These are phyloP conservation scores for Agrochola lota DNA, from an alignment of 2,888 invertebrate species.

Conservation along the genomic window DNA sequence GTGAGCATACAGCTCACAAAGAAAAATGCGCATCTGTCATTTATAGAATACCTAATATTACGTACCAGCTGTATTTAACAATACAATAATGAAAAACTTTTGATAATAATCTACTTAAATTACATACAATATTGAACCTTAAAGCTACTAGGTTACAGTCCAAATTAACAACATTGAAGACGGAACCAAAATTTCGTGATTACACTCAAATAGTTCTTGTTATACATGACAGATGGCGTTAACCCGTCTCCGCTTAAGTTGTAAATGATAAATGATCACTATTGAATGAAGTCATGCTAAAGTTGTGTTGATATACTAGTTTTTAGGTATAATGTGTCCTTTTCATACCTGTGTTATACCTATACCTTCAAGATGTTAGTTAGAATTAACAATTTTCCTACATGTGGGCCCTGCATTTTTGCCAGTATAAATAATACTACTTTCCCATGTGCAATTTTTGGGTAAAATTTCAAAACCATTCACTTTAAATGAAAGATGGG, in stretches of 20 bases:
- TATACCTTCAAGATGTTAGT: background rate
- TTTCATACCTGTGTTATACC: background rate
- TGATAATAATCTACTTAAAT: background rate
- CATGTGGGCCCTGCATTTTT: background rate
- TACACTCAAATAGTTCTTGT: constrained; percentile 16
- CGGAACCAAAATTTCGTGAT: background rate
- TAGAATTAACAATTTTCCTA: background rate
- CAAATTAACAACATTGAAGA: background rate
- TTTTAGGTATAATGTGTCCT: background rate
- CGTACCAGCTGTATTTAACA: constrained; percentile 20
- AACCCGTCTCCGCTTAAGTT: background rate
- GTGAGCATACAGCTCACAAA: background rate
- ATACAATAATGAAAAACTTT: constrained; percentile 14
- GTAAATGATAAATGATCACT: background rate
- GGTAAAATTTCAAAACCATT: background rate
- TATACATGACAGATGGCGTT: constrained; percentile 27
- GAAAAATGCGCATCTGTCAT: constrained; percentile 21
- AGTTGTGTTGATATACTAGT: background rate
- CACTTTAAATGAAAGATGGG: background rate
- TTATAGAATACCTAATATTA: background rate
- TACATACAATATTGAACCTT: background rate
- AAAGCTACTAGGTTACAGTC: background rate
- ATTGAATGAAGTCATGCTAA: background rate
- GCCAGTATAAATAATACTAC: background rate
- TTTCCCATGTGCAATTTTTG: background rate